Base-by-base conservation (phyloP, 2,797 vertebrate species). In the Rhinichthys osculus region DNA sequence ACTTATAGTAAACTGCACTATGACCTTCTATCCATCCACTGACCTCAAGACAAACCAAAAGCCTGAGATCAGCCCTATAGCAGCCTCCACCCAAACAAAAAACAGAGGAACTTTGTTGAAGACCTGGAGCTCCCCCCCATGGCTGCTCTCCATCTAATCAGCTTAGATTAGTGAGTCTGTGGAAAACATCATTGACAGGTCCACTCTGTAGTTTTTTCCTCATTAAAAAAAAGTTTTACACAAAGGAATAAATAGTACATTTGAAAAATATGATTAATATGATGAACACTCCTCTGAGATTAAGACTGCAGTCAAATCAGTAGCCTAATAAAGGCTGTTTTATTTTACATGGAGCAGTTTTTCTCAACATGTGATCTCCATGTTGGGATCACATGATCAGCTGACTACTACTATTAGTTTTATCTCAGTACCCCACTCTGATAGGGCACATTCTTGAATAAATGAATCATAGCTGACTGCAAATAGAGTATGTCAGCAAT, bases 51-150 rank as follows among this genome's bases (percentile, higher is more conserved):
- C 73, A 69, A 72, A 40, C 69, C 50, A 79, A 85, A 64, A 21
- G 21, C 40, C 76, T 71, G 52, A 19, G 40, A 62, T 84, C 66
- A 79, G 67, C 38, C 40, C 42, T 62, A 35, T 66, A 30, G 42
- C 40, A 64, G 70, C 38, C 70, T 80, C 47, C 70, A 64, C 77
- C 82, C 54, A 64, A 21, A 57, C 21, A 13, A 83, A 66, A 33
- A 52, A 21, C 27, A 40, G 13, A 71, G 35, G 10, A 47, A 76
- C 62, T 17, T 70, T 44, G 16, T 17, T 70, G 7, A 59, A 85
- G 83, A 33, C 30, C 80, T 72, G 54, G 78, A 84, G 87, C 87
- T 77, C 87, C 87, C 73, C 87, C 86, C 81, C 78, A 67, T 82
- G 87, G 73, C 79, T 78, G 72, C 40, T 85, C 33, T 42, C 16